Base-by-base conservation (phyloP, 2,113 vertebrate genomes). In the Eublepharis macularius region DNA sequence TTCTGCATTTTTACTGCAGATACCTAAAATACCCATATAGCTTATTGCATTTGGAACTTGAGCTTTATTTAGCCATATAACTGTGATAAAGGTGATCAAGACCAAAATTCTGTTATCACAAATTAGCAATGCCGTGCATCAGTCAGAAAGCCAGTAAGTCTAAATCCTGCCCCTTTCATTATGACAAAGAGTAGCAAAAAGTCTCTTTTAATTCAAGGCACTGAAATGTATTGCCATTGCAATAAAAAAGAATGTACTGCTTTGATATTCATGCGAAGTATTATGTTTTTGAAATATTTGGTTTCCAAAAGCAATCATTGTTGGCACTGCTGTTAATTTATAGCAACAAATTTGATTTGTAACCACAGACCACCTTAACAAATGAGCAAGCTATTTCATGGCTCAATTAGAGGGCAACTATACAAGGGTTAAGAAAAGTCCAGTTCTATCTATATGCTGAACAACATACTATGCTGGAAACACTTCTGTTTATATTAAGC, bases 251-350 rank as follows among this genome's bases (percentile, higher is more conserved):
- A 83, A 82, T 93, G 86, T 93, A 92, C 91, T 88, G 80, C 36
- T 89, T 76, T 90, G 72, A 80, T 88, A 34, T 11, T 11, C 76
- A 69, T 87, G 65, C 29, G 89, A 92, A 63, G 19, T 47, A 34
- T 65, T 0, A 0, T 91, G 90, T 90, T 90, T 94, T 91, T 74
- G 47, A 85, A 93, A 13, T 68, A 81, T 90, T 94, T 91, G 17
- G 63, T 74, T 92, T 89, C 70, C 66, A 89, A 84, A 94, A 86
- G 91, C 81, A 90, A 89, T 29, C 45, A 84, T 45, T 74, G 78
- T 66, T 87, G 36, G 3, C 76, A 69, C 2, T 60, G 70, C 54
- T 93, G 86, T 86, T 92, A 92, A 95, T 94, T 94, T 91, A 94
- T 88, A 93, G 92, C 76, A 94, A 86, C 45, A 82, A 7, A 82